Conservation (phyloP, 1,140 invertebrate genomes). For the Drosophila athabasca region DNA sequence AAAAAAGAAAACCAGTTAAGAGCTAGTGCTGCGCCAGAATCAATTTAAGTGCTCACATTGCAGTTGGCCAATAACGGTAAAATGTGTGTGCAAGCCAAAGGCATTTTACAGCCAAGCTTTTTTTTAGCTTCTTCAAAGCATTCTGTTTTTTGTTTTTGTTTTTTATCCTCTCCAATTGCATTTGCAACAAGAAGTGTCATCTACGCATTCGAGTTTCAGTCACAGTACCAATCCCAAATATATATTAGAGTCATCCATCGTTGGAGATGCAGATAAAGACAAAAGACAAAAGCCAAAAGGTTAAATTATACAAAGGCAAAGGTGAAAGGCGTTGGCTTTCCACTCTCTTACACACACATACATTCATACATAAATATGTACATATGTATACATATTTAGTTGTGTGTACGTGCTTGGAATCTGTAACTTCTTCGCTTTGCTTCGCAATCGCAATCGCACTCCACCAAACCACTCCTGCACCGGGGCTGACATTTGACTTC, state of each 20-base stretch:
- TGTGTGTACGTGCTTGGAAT: conserved; percentile 54
- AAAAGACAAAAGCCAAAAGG: conserved; percentile 17
- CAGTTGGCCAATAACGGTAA: conserved; percentile 75
- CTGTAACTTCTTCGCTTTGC: conserved; percentile 32
- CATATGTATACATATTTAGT: neutral
- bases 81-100: conserved; percentile 44
- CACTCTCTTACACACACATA: neutral
- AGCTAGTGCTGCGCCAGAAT: conserved; percentile 58
- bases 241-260: no score
- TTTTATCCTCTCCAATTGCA: neutral
- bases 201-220: no score
- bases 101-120: conserved; percentile 16
- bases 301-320: conserved; percentile 49
- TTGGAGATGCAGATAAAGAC: conserved; percentile 3
- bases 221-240: no score
- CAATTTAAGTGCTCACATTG: conserved; percentile 65
- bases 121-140: conserved; percentile 33
- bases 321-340: conserved; percentile 52
- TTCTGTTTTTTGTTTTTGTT: neutral
- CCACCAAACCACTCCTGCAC: neutral
- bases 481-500: conserved; percentile 23
- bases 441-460: conserved; percentile 45
- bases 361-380: conserved; percentile 27
- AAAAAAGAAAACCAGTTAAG: conserved; percentile 49
- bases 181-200: neutral